Evolutionary conservation across 2,888 invertebrate genomes (phyloP).

Genomic region (Tricholauxania praeusta): DNA sequence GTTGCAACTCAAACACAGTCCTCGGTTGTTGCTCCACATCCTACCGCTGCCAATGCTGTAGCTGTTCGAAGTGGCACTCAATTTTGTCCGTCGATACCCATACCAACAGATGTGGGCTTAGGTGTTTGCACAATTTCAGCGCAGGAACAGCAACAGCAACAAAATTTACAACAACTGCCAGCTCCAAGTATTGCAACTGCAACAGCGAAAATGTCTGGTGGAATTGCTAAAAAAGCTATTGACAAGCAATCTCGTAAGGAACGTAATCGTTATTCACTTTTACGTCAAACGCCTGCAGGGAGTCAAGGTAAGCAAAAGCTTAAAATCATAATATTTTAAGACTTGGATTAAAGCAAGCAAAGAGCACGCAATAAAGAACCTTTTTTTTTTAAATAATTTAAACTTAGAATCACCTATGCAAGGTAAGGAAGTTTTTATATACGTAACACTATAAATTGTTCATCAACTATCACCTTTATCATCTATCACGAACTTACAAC

Average conservation of each 20-base stretch:
- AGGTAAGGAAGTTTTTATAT: no score
- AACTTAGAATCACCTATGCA: no score
- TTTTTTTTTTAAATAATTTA: no score
- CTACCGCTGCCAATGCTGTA: constrained; percentile 42
- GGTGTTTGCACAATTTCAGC: constrained; percentile 50
- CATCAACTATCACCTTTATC: no score
- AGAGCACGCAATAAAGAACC: no score
- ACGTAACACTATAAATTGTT: no score
- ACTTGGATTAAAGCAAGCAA: no score
- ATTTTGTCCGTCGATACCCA: constrained; percentile 56
- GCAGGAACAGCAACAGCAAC: constrained; percentile 49
- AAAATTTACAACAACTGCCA: constrained; percentile 45
- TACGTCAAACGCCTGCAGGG: constrained; percentile 67
- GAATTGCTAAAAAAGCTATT: constrained; percentile 66
- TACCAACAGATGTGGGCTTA: constrained; percentile 54
- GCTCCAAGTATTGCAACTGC: constrained; percentile 45
- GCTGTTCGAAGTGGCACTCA: constrained; percentile 50
- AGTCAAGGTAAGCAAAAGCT: constrained; percentile 61
- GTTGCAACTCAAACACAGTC: constrained; percentile 75
- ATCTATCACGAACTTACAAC: no score
- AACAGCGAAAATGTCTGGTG: constrained; percentile 60
- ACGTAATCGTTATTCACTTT: constrained; percentile 63
- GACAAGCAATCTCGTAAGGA: constrained; percentile 68
- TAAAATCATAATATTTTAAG: no score
- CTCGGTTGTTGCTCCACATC: constrained; percentile 60